Evolutionary conservation across 2,113 vertebrate species (phyloP).

Genomic region (Hyperopisus bebe): DNA sequence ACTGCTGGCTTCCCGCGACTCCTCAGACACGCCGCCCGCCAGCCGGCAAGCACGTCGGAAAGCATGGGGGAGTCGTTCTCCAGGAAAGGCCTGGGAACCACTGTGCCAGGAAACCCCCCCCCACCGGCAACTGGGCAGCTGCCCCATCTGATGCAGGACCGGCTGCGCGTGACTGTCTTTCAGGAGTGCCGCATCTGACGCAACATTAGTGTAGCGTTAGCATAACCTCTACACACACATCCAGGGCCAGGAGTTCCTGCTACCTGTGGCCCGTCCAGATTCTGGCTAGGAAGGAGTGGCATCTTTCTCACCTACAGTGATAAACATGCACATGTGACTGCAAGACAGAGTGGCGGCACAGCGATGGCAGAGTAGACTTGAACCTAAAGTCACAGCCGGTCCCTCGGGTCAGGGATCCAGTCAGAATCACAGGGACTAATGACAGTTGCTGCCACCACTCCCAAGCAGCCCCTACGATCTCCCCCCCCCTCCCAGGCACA

Average conservation of each 20-base stretch:
- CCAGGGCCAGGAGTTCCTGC: not conserved
- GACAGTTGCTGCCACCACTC: not conserved
- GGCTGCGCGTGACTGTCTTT: not conserved
- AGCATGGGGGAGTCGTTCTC: not conserved
- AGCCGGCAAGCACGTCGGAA: not conserved
- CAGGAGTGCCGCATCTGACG: not conserved
- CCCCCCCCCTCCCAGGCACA: constrained; percentile 22
- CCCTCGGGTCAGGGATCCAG: not conserved
- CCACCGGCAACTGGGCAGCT: not conserved
- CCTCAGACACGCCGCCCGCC: not conserved
- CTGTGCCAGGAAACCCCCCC: not conserved
- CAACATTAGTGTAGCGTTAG: not conserved
- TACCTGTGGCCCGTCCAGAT: not conserved
- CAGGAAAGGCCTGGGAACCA: not conserved
- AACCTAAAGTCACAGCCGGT: not conserved
- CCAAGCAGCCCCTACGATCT: constrained; percentile 21
- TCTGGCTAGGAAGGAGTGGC: not conserved
- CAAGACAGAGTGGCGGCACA: not conserved
- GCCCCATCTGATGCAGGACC: not conserved
- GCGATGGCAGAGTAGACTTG: not conserved
- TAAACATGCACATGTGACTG: not conserved
- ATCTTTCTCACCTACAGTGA: not conserved
- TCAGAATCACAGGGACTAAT: not conserved
- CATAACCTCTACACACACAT: not conserved
- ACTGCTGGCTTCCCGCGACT: not conserved